These are phyloP conservation scores for Aleadryas rufinucha DNA, from an alignment of 2,113 vertebrate species.

Conservation along the genomic window DNA sequence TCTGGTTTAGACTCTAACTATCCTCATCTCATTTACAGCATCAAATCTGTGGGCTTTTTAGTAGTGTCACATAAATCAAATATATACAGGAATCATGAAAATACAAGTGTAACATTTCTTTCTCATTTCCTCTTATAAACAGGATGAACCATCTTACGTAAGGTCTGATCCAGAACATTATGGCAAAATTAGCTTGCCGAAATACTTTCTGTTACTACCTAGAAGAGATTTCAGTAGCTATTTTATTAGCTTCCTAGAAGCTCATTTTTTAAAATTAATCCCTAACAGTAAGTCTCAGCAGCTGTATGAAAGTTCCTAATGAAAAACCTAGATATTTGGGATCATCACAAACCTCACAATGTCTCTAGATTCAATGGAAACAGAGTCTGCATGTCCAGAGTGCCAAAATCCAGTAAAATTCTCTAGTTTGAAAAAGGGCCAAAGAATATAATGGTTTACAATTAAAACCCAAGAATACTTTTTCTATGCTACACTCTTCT, in stretches of 20 bases:
- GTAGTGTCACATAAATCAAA: not conserved
- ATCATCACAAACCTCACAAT: not conserved
- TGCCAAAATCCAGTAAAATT: not conserved
- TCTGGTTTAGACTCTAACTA: not conserved
- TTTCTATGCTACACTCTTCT: not conserved
- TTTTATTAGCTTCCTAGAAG: not conserved
- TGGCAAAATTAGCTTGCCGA: not conserved
- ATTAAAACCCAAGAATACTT: not conserved
- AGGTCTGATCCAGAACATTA: not conserved
- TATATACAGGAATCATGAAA: not conserved
- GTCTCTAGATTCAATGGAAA: not conserved
- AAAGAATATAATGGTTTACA: not conserved
- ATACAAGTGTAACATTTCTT: not conserved
- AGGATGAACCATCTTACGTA: not conserved
- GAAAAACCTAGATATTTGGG: not conserved
- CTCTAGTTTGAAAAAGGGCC: not conserved
- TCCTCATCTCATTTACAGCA: not conserved
- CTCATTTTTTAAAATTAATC: not conserved
- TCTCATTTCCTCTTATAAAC: not conserved
- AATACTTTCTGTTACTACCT: not conserved
- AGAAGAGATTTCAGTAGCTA: not conserved
- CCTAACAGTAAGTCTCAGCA: not conserved
- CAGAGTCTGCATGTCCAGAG: not conserved
- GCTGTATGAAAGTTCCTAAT: not conserved
- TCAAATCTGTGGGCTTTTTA: too few species aligned